Percentiles rank a stretch among this genome's conserved stretches.
phyloP scores from a whole-genome alignment of 2,888 invertebrate species.

The Coenonympha glycerion region DNA sequence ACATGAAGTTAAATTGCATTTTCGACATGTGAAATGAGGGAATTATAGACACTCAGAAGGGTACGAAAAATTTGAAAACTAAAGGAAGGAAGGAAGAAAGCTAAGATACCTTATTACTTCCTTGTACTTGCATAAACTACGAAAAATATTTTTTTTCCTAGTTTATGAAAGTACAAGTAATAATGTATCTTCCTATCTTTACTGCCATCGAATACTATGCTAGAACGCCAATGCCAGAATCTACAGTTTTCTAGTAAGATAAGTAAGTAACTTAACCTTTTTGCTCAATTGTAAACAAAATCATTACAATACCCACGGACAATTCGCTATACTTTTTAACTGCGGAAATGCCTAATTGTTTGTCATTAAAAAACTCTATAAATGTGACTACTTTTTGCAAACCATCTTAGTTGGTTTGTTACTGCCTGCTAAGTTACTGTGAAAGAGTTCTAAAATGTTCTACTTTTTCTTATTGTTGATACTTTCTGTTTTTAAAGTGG shows the following conservation, averaged over 20 bases:
- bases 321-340: slow-evolving; percentile 24
- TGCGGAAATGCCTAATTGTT: slow-evolving; percentile 30
- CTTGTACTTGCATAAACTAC: too few species aligned
- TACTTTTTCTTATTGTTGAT: slow-evolving; percentile 38
- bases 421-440: slow-evolving; percentile 32
- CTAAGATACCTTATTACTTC: too few species aligned
- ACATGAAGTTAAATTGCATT: too few species aligned
- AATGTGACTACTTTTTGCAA: slow-evolving; percentile 43
- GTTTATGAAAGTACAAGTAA: too few species aligned
- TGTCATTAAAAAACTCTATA: slow-evolving; percentile 46
- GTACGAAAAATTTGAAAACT: too few species aligned
- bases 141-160: too few species aligned
- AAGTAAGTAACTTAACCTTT: slow-evolving; percentile 4
- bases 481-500: slow-evolving; percentile 39
- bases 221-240: too few species aligned
- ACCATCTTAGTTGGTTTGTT: slow-evolving; percentile 43
- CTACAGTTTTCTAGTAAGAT: neutral
- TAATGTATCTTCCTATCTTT: too few species aligned
- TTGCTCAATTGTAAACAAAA: slow-evolving; percentile 1
- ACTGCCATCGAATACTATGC: too few species aligned
- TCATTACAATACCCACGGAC: slow-evolving; percentile 2
- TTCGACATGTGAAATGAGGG: too few species aligned
- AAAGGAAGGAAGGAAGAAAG: too few species aligned
- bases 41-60: too few species aligned
- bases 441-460: slow-evolving; percentile 46